A percentile compares a stretch with the other conserved stretches of the same genome.
These are phyloP conservation scores for Chaenodraco wilsoni DNA, from an alignment of 2,797 vertebrate species.

Conservation along the genomic window DNA sequence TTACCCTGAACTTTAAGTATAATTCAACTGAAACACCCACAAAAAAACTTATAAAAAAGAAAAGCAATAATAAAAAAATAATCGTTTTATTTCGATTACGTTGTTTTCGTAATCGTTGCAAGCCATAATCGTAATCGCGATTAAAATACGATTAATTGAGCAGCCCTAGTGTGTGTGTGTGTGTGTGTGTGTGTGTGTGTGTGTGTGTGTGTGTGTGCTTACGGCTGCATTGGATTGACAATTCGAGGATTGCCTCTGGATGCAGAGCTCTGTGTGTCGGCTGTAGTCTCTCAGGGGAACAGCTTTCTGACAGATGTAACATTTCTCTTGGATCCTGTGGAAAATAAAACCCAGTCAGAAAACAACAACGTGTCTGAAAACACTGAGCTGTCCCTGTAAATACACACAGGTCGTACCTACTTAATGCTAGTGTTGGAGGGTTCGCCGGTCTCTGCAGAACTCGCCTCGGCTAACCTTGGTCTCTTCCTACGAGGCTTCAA, in stretches of 20 bases:
- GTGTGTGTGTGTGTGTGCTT: background rate
- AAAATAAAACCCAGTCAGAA: background rate
- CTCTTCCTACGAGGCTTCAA: slow-evolving; percentile 79
- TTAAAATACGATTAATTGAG: no score
- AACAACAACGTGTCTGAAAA: background rate
- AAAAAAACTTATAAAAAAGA: no score
- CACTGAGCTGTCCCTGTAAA: fast-evolving
- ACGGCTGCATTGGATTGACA: slow-evolving; percentile 15
- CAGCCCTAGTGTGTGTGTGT: background rate
- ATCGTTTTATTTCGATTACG: no score
- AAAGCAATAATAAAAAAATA: no score
- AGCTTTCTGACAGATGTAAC: slow-evolving; percentile 87
- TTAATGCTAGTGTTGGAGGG: slow-evolving; percentile 79
- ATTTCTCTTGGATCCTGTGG: slow-evolving; percentile 86
- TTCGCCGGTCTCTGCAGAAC: slow-evolving; percentile 37
- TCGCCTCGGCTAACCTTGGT: slow-evolving; percentile 62
- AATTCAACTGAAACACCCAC: no score
- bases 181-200: fast-evolving
- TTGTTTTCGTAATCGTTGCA: no score
- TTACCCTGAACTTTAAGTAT: no score
- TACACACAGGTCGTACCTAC: background rate
- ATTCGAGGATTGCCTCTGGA: slow-evolving; percentile 36
- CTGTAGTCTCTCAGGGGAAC: slow-evolving; percentile 85
- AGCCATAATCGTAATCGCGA: no score
- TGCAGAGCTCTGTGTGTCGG: slow-evolving; percentile 87